A percentile compares a stretch with the other conserved stretches of the same genome.
Conservation (phyloP, 2,888 invertebrate species). For the Autographa pulchrina region DNA sequence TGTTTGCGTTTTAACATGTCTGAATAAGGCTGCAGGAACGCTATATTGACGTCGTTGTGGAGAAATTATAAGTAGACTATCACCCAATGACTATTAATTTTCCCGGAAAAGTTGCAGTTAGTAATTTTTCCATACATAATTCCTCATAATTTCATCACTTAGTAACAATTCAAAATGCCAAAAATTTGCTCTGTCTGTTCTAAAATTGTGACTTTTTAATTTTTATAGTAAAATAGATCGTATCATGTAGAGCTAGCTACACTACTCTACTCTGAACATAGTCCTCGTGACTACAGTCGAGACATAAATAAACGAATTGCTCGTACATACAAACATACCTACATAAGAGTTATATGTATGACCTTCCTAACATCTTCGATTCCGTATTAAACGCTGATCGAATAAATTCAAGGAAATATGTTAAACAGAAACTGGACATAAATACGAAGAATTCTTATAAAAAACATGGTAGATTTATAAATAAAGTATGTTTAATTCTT, state of each 20-base stretch:
- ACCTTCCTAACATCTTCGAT: constrained; percentile 30
- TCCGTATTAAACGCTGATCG: constrained; percentile 15
- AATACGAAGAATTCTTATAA: not conserved
- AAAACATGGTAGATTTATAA: not conserved
- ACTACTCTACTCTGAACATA: too few relatives aligned
- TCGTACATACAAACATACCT: constrained; percentile 7
- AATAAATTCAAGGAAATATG: constrained; percentile 23
- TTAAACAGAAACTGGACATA: not conserved
- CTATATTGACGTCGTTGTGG: too few relatives aligned
- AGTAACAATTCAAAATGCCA: too few relatives aligned
- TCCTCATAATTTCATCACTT: too few relatives aligned
- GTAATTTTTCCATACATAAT: too few relatives aligned
- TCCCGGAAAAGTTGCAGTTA: too few relatives aligned
- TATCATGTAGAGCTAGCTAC: constrained; percentile 21
- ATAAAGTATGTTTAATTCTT: too few relatives aligned
- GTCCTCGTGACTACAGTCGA: constrained; percentile 37
- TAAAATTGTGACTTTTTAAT: not conserved
- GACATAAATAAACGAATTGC: constrained; percentile 41
- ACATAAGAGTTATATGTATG: constrained; percentile 15
- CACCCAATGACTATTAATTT: too few relatives aligned
- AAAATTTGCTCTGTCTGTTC: not conserved
- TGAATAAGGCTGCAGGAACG: not conserved
- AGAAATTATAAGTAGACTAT: too few relatives aligned
- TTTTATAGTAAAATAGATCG: not conserved
- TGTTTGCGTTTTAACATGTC: too few relatives aligned